These are phyloP conservation scores for Drosophila cognata DNA, from an alignment of 2,888 invertebrate species.

Conservation along the genomic window DNA sequence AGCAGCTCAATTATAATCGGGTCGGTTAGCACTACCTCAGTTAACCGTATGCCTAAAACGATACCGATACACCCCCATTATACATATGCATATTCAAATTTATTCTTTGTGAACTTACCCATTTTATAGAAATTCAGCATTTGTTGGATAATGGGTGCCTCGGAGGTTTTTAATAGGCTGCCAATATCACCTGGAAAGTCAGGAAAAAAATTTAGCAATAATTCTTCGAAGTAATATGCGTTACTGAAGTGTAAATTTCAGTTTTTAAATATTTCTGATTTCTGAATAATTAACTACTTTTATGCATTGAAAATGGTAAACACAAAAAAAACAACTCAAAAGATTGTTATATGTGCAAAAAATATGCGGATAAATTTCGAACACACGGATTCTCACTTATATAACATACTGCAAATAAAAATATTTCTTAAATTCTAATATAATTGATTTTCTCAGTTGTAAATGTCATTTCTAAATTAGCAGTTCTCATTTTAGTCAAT, in stretches of 20 bases:
- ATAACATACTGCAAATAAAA: too few relatives aligned
- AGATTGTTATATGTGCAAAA: not conserved
- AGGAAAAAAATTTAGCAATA: not conserved
- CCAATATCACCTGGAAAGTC: slow-evolving; percentile 31
- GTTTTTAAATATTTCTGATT: not conserved
- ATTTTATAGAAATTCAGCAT: slow-evolving; percentile 62
- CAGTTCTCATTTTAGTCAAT: not conserved
- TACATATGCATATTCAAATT: not conserved
- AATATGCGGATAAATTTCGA: too few relatives aligned
- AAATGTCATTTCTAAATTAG: not conserved
- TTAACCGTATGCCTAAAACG: slow-evolving; percentile 49
- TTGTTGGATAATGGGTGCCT: slow-evolving; percentile 49
- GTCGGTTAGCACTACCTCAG: slow-evolving; percentile 66
- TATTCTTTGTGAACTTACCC: slow-evolving; percentile 56
- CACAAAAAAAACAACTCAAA: not conserved
- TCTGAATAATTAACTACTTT: not conserved
- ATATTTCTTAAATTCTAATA: too few relatives aligned
- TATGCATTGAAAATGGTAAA: not conserved
- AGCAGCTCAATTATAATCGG: slow-evolving; percentile 62
- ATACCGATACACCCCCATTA: not conserved
- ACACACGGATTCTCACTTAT: too few relatives aligned
- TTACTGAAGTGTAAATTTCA: not conserved
- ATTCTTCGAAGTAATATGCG: not conserved
- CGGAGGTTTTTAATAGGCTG: slow-evolving; percentile 49
- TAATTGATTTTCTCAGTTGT: not conserved